These are phyloP conservation scores for Chionoecetes opilio DNA, from an alignment of 1,140 invertebrate genomes.

Conservation along the genomic window DNA sequence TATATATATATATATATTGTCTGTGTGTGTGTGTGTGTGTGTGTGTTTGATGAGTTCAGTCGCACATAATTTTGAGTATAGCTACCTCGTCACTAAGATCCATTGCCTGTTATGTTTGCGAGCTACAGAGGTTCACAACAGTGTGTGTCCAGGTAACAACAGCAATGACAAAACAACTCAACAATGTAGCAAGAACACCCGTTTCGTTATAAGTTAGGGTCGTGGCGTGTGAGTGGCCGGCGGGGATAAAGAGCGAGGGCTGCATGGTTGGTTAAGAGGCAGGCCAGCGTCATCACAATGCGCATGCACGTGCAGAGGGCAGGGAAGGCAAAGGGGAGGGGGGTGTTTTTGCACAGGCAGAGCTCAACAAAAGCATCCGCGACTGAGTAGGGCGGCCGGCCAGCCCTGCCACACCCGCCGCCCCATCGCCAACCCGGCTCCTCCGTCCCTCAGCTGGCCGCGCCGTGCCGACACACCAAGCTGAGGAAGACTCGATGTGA, in stretches of 20 bases:
- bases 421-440: neutral
- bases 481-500: neutral
- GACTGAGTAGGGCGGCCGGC: neutral
- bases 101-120: neutral
- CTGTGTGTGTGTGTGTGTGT: neutral
- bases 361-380: conserved; percentile 56
- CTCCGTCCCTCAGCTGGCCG: conserved; percentile 22
- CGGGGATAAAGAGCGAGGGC: conserved; percentile 46
- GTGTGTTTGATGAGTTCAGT: neutral
- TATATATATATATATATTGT: conserved; percentile 1
- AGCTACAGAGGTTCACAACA: neutral
- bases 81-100: neutral
- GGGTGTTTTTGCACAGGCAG: conserved; percentile 60
- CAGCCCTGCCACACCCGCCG: neutral
- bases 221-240: neutral
- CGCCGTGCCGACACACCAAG: neutral
- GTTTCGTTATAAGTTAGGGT: conserved; percentile 14
- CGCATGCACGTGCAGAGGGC: conserved; percentile 45
- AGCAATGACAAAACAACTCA: neutral
- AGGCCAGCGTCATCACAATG: conserved; percentile 50
- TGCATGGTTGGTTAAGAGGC: conserved; percentile 56
- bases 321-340: neutral
- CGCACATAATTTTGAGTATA: neutral
- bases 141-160: neutral
- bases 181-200: neutral